phyloP scores from a whole-genome alignment of 2,888 invertebrate genomes.

The Drosophila siamana region DNA sequence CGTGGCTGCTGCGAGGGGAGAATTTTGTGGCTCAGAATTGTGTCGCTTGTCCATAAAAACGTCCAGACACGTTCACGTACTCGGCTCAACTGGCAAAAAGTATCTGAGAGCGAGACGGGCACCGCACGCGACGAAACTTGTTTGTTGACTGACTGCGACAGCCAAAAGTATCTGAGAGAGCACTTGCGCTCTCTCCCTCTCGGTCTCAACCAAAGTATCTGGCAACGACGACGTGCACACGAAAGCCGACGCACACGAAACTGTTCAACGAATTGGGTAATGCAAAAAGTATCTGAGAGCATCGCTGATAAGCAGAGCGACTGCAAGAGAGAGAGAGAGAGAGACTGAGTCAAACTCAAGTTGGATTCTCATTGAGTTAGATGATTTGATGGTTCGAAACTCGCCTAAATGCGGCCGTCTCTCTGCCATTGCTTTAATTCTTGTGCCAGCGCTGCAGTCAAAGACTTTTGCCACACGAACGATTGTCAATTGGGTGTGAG shows the following conservation, averaged over 20 bases:
- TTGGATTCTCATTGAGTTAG: slow-evolving; percentile 72
- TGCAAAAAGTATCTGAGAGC: slow-evolving; percentile 48
- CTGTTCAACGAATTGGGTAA: slow-evolving; percentile 36
- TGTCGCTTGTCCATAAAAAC: slow-evolving; percentile 47
- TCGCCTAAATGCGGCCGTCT: slow-evolving; percentile 29
- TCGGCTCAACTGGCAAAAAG: slow-evolving; percentile 75
- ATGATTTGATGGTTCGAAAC: slow-evolving; percentile 62
- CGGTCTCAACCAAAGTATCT: slow-evolving; percentile 11
- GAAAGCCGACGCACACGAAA: slow-evolving; percentile 28
- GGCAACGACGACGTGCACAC: slow-evolving; percentile 26
- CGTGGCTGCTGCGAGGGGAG: slow-evolving; percentile 8
- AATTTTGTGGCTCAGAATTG: slow-evolving; percentile 16
- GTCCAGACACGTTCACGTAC: slow-evolving; percentile 72
- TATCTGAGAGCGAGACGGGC: slow-evolving; percentile 54
- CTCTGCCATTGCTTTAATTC: no score
- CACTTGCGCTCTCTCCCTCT: slow-evolving; percentile 13
- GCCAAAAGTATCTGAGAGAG: slow-evolving; percentile 29
- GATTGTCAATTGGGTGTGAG: slow-evolving; percentile 20
- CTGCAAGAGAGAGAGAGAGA: slow-evolving; percentile 1
- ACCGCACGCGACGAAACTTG: slow-evolving; percentile 59
- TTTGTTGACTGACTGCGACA: slow-evolving; percentile 45
- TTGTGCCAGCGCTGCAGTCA: slow-evolving; percentile 29
- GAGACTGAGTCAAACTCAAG: slow-evolving; percentile 45
- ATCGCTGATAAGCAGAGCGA: slow-evolving; percentile 37
- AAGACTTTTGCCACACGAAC: slow-evolving; percentile 18